Percentiles rank a stretch among this genome's conserved stretches.
phyloP scores from a whole-genome alignment of 2,888 invertebrate genomes.

The Bruchidius siliquastri region DNA sequence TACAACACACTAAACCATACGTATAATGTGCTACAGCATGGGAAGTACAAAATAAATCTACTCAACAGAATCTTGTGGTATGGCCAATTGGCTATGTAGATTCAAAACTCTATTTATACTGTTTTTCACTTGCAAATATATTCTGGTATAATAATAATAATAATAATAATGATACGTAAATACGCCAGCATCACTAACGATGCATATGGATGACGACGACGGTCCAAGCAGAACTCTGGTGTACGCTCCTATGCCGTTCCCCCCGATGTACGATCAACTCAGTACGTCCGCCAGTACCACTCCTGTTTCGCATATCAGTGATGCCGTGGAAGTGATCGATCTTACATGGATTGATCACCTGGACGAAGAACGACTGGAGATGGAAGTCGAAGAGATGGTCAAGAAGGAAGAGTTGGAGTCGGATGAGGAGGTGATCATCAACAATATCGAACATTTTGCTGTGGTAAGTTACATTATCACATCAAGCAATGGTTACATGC shows the following conservation, averaged over 20 bases:
- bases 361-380: background rate
- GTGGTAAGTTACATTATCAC: background rate
- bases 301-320: background rate
- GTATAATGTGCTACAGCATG: too few relatives aligned
- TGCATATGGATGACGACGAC: background rate
- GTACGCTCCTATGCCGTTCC: background rate
- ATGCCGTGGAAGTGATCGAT: background rate
- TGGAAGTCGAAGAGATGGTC: background rate
- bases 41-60: too few relatives aligned
- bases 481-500: too few relatives aligned
- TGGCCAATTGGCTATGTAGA: too few relatives aligned
- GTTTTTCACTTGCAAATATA: too few relatives aligned
- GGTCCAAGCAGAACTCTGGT: background rate
- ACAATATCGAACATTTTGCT: background rate
- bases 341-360: background rate
- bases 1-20: too few relatives aligned
- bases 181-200: background rate
- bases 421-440: background rate
- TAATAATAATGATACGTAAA: too few relatives aligned
- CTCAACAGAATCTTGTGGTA: too few relatives aligned
- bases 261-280: background rate
- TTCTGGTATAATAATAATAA: too few relatives aligned
- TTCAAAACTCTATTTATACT: too few relatives aligned
- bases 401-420: background rate
- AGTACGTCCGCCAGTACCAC: background rate